phyloP scores from a whole-genome alignment of 35 echinoderm and acorn worm genomes.

The Anneissia japonica region DNA sequence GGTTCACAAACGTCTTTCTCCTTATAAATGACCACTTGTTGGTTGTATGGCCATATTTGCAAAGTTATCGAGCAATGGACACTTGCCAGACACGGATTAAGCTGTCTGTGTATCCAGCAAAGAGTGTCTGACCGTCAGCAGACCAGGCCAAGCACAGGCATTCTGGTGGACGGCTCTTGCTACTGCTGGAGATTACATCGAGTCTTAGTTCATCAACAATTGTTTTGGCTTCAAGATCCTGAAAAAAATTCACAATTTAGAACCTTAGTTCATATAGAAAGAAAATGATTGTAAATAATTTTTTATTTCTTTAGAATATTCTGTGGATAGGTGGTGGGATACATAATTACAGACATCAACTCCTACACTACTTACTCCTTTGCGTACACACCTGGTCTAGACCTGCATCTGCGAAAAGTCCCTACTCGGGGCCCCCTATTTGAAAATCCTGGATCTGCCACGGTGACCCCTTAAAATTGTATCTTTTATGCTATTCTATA shows the following conservation, averaged over 20 bases:
- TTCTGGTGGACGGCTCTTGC: slow-evolving; percentile 31
- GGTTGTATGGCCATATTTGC: not conserved
- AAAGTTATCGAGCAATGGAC: slow-evolving; percentile 13
- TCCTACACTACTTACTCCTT: too few species aligned
- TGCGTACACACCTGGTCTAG: too few species aligned
- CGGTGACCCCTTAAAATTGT: too few species aligned
- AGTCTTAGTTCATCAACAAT: slow-evolving; percentile 57
- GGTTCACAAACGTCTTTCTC: too few species aligned
- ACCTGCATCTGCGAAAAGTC: too few species aligned
- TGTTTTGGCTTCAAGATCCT: slow-evolving; percentile 78
- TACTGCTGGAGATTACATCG: slow-evolving; percentile 33
- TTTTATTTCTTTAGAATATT: not conserved
- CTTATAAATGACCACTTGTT: not conserved
- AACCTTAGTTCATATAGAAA: too few species aligned
- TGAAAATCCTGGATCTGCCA: too few species aligned
- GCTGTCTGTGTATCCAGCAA: slow-evolving; percentile 90
- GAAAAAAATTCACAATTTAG: not conserved
- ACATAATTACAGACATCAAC: too few species aligned
- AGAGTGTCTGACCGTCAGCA: slow-evolving; percentile 90
- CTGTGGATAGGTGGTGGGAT: too few species aligned
- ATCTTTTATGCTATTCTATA: too few species aligned
- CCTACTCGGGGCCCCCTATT: too few species aligned
- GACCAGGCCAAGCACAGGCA: slow-evolving; percentile 94
- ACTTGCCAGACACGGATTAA: slow-evolving; percentile 98
- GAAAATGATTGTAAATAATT: too few species aligned